Evolutionary conservation across 1,140 invertebrate species (phyloP).

Genomic region (Drosophila tropicalis): DNA sequence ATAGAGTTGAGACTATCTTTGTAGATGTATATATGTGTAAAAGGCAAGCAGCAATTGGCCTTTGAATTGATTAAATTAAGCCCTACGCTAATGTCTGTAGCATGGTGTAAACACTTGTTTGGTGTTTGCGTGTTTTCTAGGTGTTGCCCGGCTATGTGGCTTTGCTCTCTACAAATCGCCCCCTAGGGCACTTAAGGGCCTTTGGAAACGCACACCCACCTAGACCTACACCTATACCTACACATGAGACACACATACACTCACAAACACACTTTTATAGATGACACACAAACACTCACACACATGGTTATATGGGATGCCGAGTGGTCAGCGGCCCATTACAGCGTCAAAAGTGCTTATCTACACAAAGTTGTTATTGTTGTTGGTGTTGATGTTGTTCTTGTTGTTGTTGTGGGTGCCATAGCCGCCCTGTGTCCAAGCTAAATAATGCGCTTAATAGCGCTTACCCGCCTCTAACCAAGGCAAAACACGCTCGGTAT

Average conservation of each 20-base stretch:
- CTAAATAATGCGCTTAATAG: constrained; percentile 81
- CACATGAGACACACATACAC: constrained; percentile 47
- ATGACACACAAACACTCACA: constrained; percentile 10
- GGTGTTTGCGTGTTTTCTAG: constrained; percentile 78
- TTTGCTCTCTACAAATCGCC: constrained; percentile 59
- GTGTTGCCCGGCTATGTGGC: constrained; percentile 77
- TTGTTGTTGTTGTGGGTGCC: constrained; percentile 34
- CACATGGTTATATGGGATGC: constrained; percentile 49
- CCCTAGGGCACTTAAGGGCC: constrained; percentile 74
- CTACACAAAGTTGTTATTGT: constrained; percentile 47
- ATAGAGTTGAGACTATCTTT: neutral
- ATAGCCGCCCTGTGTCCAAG: constrained; percentile 32
- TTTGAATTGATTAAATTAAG: constrained; percentile 64
- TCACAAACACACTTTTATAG: constrained; percentile 8
- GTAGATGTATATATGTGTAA: neutral
- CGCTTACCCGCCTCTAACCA: constrained; percentile 55
- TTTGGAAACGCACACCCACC: constrained; percentile 59
- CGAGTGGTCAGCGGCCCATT: constrained; percentile 67
- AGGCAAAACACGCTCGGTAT: constrained; percentile 46
- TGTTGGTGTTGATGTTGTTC: constrained; percentile 24
- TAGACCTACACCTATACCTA: constrained; percentile 19
- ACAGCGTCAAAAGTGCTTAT: constrained; percentile 70
- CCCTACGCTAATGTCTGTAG: constrained; percentile 64
- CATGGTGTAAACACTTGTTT: constrained; percentile 47
- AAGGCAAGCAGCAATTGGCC: constrained; percentile 12